Conservation (phyloP, 2,888 invertebrate species). For the Brachypalpus laphriformis region DNA sequence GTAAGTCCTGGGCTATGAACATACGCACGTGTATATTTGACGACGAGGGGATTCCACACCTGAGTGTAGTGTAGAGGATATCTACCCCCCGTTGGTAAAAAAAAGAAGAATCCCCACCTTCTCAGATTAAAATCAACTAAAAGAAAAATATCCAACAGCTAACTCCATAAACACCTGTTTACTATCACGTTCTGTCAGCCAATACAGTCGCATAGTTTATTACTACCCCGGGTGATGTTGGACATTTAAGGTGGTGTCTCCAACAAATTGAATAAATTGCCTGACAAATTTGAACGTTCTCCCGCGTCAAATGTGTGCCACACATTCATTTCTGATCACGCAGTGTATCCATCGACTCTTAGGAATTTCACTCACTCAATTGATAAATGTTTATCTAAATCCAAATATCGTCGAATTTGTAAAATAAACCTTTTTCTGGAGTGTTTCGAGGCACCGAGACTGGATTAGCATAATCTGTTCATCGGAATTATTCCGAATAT, state of each 20-base stretch:
- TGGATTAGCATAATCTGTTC: slow-evolving; percentile 70
- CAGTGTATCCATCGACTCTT: no score
- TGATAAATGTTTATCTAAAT: slow-evolving; percentile 60
- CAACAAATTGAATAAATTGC: slow-evolving; percentile 66
- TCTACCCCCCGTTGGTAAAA: no score
- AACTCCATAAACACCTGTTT: slow-evolving; percentile 16
- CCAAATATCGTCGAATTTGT: slow-evolving; percentile 49
- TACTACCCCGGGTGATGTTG: slow-evolving; percentile 9
- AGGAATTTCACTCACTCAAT: slow-evolving; percentile 30
- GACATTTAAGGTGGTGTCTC: slow-evolving; percentile 39
- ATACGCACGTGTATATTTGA: no score
- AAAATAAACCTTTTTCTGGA: slow-evolving; percentile 31
- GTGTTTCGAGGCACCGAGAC: background rate
- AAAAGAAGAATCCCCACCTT: no score
- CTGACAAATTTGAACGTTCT: slow-evolving; percentile 63
- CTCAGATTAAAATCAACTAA: no score
- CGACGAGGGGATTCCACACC: no score
- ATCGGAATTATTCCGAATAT: slow-evolving; percentile 64
- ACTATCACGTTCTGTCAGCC: slow-evolving; percentile 17
- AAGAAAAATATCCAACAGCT: no score
- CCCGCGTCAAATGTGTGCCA: slow-evolving; percentile 10
- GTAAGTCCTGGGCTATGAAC: no score
- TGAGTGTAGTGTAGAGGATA: no score
- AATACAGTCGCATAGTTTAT: slow-evolving; percentile 31
- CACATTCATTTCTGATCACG: slow-evolving; percentile 16